Base-by-base conservation (phyloP, 2,797 vertebrate species). In the Characodon lateralis region DNA sequence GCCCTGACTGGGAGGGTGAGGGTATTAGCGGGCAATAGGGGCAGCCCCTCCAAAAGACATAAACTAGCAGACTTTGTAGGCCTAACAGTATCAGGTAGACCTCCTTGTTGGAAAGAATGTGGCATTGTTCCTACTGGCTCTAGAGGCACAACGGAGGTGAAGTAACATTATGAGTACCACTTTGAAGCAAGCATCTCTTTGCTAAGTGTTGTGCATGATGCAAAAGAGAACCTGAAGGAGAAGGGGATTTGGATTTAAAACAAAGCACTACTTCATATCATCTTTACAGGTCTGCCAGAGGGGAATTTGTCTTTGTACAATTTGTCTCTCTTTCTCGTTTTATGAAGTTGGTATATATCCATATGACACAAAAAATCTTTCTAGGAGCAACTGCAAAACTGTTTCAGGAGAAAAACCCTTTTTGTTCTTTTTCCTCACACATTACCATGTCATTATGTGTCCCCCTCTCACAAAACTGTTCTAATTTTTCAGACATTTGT, bases 101-200 rank as follows among this genome's bases (percentile, higher is more conserved):
- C 78, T 79, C 86, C 43, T 81, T 68, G 84, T 82, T 90, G 89
- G 78, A 80, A 76, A 87, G 85, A 91, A 78, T 80, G 87, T 88
- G 88, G 87, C 89, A 89, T 81, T 83, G 78, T 89, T 79, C 79
- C 82, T 39, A 66, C 35, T 66, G 35, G 35, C 63, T 66, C 35
- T 83, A 77, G 79, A 81, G 90, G 83, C 82, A 76, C 80, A 90
- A 89, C 86, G 77, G 84, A 87, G 88, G 81, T 18, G 43, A 48
- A 69, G 72, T 74, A 71, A 80, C 70, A 48, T 76, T 90, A 81
- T 87, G 87, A 89, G 88, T 92, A 92, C 89, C 93, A 92, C 91
- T 95, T 89, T 91, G 91, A 94, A 91, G 87, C 93, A 93, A 94
- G 92, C 88, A 89, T 94, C 93, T 94, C 91, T 93, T 94, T 88